phyloP scores from a whole-genome alignment of 2,888 invertebrate genomes.

The Polyommatus icarus region DNA sequence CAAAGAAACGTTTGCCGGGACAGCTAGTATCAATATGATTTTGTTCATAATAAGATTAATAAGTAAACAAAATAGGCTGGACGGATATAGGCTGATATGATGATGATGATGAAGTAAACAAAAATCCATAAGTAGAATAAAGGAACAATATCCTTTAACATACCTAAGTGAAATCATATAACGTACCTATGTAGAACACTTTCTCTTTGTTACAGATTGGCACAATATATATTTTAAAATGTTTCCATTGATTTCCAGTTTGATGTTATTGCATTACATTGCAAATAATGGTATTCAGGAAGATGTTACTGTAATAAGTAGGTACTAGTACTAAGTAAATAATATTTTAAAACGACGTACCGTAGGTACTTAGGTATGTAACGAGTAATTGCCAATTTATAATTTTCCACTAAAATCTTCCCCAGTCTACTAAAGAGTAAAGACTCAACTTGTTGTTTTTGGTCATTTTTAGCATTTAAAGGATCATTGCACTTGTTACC shows the following conservation, averaged over 20 bases:
- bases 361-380: too few species aligned
- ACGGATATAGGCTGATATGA: too few species aligned
- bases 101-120: background rate
- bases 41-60: too few species aligned
- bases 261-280: background rate
- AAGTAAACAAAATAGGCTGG: too few species aligned
- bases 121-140: background rate
- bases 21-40: too few species aligned
- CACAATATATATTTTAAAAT: too few species aligned
- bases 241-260: background rate
- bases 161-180: background rate
- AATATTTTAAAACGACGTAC: too few species aligned
- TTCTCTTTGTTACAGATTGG: too few species aligned
- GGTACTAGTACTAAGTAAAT: too few species aligned
- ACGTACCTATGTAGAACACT: background rate
- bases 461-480: background rate
- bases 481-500: conserved; percentile 13
- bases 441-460: background rate
- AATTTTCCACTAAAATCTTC: background rate
- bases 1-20: too few species aligned
- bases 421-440: background rate
- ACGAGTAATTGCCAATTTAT: background rate
- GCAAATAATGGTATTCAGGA: background rate
- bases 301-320: too few species aligned
- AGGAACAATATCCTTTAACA: background rate